Base-by-base conservation (phyloP, 2,113 vertebrate genomes). In the Elephantulus edwardii region DNA sequence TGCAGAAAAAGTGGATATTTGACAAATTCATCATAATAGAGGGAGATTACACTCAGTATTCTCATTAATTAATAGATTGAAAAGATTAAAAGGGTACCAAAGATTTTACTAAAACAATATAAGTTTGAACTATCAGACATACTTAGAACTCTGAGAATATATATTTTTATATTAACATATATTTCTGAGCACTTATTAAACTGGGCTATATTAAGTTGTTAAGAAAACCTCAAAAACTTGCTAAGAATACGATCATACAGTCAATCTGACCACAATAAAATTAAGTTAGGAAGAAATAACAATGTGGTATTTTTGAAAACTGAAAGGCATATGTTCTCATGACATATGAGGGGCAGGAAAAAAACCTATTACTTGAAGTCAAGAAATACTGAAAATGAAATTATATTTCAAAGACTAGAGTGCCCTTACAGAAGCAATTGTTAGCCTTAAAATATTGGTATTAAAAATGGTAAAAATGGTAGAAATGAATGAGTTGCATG, bases 221-320 rank as follows among this genome's bases (percentile, higher is more conserved):
- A 82, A 71, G 19, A 46, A 75, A 75, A 26, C 60, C 17, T 70
- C 58, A 86, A 11, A 35, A 82, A 33, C 14, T 82, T 42, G 70
- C 60, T 77, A 48, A 84, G 33, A 82, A 70, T 86, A 26, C 35
- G 5, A 44, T 68, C 28, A 70, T 30, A 35, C 35, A 87, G 52
- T 48, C 62, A 72, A 30, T 62, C 68, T 44, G 5, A 64, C 44
- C 16, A 62, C 16, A 74, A 64, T 86, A 80, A 72, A 50, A 80
- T 72, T 86, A 88, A 71, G 5, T 76, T 86, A 90, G 33, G 80
- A 82, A 62, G 56, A 70, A 90, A 28, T 71, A 83, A 82, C 26
- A 76, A 50, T 90, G 22, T 35, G 50, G 1, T 77, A 44, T 48
- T 62, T 58, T 70, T 50, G 12, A 5, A 35, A 76, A 82, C 50